Conservation (phyloP, 2,113 vertebrate genomes). For the Actenoides lindsayi region DNA sequence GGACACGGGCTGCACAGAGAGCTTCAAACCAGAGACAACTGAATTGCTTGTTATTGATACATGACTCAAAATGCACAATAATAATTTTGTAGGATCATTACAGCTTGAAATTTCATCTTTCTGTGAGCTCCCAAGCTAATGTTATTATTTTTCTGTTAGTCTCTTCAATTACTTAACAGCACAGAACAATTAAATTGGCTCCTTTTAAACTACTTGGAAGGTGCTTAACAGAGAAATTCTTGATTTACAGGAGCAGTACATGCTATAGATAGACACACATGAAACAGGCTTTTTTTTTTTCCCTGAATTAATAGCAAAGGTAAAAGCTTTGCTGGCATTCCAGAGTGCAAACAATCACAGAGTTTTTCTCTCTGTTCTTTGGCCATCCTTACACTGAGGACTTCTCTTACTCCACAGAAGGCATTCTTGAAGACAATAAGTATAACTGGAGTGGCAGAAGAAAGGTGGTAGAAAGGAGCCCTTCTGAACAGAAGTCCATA, state of each 20-base stretch:
- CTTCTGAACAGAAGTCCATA: background rate
- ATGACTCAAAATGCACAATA: background rate
- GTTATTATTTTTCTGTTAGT: background rate
- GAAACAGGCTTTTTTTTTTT: background rate
- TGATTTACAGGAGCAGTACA: background rate
- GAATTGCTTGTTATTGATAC: background rate
- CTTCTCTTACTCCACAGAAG: background rate
- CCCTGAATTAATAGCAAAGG: background rate
- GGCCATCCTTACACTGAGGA: background rate
- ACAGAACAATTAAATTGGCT: background rate
- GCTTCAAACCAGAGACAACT: background rate
- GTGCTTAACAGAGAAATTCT: background rate
- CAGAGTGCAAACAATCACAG: background rate
- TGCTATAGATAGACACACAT: background rate
- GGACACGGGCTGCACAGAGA: background rate
- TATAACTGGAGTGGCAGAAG: background rate
- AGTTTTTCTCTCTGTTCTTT: background rate
- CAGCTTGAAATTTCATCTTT: conserved; percentile 4
- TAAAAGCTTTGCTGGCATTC: background rate
- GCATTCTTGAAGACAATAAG: background rate
- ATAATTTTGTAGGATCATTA: background rate
- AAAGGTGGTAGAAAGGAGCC: background rate
- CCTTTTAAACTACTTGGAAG: conserved; percentile 11
- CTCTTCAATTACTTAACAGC: background rate
- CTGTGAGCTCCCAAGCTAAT: background rate